Evolutionary conservation across 2,888 invertebrate genomes (phyloP), one percentile per base, ranked within the genome.

Genomic region (Caenorhabditis sp.): DNA sequence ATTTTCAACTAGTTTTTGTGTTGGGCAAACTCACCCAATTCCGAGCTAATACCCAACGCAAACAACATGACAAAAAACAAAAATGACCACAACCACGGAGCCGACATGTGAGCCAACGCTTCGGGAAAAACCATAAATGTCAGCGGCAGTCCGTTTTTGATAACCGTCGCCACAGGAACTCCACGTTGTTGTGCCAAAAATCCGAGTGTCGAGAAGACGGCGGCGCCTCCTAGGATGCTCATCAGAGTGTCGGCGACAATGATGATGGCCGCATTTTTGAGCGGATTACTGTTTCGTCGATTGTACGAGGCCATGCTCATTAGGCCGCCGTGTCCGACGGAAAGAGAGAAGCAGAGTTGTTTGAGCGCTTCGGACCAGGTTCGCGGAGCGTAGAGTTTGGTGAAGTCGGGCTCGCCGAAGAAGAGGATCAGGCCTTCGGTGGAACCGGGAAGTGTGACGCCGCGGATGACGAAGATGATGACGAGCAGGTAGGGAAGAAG

Each of bases 21-120:
- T n/a, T n/a, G n/a, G n/a, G n/a, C n/a, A 31, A 31, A 31, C 66
- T 8, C 24, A 63, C 68, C 63, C 5, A 72, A 51, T 43, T 66
- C 61, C 0, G 77, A 76, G 62, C 78, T 81, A 60, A 88, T 78
- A 36, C 88, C 88, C 26, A 88, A 77, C 12, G 88, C 81, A 76
- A 88, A 87, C n/a, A 88, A 79, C 89, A 88, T 89, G 55, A 87
- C 54, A 76, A 89, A 88, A 79, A 89, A 88, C 1, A 89, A 77
- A 12, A 87, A 80, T 5, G 86, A 79, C 88, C 88, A 89, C 4
- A 88, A 78, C 76, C 86, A 86, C 10, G 88, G 85, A 27, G 84
- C 27, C 1, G 88, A 86, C 81, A 88, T 83, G 58, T 85, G 78
- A 23, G 84, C 76, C 58, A 88, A 80, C 5, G 88, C 88, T 67